These are phyloP conservation scores for Operophtera brumata DNA, from an alignment of 2,888 invertebrate species.

Conservation along the genomic window DNA sequence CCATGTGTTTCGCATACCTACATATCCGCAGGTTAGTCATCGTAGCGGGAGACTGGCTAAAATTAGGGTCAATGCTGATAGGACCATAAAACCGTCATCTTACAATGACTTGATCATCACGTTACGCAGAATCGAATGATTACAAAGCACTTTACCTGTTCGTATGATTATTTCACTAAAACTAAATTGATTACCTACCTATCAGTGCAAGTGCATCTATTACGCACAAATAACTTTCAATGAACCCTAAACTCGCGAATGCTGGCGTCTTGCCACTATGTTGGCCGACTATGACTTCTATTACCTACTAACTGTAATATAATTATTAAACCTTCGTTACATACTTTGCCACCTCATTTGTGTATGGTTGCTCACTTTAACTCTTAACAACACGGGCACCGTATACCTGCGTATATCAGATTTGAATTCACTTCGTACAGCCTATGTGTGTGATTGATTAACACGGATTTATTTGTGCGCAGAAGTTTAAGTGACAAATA, in stretches of 20 bases:
- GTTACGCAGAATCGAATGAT: slow-evolving; percentile 10
- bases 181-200: not conserved
- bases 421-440: slow-evolving; percentile 6
- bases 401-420: not conserved
- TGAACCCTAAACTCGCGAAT: slow-evolving; percentile 25
- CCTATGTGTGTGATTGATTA: not conserved
- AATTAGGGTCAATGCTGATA: slow-evolving; percentile 75
- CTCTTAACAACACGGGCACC: not conserved
- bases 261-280: slow-evolving; percentile 26
- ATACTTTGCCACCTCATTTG: slow-evolving; percentile 19
- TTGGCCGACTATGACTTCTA: slow-evolving; percentile 14
- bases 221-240: slow-evolving; percentile 16
- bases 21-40: slow-evolving; percentile 35
- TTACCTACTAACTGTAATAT: slow-evolving; percentile 17
- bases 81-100: slow-evolving; percentile 57
- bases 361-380: slow-evolving; percentile 10
- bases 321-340: slow-evolving; percentile 19
- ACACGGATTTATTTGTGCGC: too few relatives aligned
- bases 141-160: not conserved
- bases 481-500: not conserved
- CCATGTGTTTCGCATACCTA: slow-evolving; percentile 30
- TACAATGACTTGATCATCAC: slow-evolving; percentile 35
- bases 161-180: too few relatives aligned
- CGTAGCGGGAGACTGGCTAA: slow-evolving; percentile 50
- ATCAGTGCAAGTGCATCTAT: not conserved